Percentiles rank a stretch among this genome's conserved stretches.
Evolutionary conservation across 2,888 invertebrate species (phyloP).

Genomic region (Lydus trimaculatus): DNA sequence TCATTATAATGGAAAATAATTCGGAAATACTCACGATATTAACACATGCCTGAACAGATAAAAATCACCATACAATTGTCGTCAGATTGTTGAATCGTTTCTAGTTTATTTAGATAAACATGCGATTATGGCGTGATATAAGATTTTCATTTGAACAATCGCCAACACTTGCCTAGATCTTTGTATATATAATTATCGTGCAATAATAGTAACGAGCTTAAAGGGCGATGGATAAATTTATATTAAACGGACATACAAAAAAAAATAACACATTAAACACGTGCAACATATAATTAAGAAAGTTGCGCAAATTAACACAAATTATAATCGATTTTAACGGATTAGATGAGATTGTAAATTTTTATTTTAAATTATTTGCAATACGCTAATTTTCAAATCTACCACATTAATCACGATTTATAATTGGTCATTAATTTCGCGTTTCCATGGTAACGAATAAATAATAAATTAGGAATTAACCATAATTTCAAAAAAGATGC

Average conservation of each 20-base stretch:
- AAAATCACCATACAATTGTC: neutral
- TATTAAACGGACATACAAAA: neutral
- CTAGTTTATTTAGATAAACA: neutral
- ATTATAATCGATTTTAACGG: too few relatives aligned
- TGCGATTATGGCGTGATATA: conserved; percentile 8
- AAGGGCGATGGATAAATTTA: neutral
- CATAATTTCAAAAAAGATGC: too few relatives aligned
- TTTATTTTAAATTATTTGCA: too few relatives aligned
- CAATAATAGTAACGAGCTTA: neutral
- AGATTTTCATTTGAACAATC: conserved; percentile 7
- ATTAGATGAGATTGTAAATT: too few relatives aligned
- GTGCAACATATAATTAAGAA: neutral
- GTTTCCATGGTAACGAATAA: neutral
- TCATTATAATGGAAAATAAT: neutral
- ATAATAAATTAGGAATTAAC: too few relatives aligned
- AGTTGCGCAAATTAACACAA: too few relatives aligned
- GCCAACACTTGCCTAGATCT: conserved; percentile 2
- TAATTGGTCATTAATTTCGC: neutral
- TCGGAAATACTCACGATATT: neutral
- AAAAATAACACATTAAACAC: neutral
- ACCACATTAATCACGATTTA: neutral
- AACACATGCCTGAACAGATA: neutral
- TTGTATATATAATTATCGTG: neutral
- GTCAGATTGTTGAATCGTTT: neutral
- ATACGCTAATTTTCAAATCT: neutral